Percentiles rank a stretch among this genome's conserved stretches.
phyloP scores from a whole-genome alignment of 2,797 vertebrate species.

The Phalloptychus januarius region DNA sequence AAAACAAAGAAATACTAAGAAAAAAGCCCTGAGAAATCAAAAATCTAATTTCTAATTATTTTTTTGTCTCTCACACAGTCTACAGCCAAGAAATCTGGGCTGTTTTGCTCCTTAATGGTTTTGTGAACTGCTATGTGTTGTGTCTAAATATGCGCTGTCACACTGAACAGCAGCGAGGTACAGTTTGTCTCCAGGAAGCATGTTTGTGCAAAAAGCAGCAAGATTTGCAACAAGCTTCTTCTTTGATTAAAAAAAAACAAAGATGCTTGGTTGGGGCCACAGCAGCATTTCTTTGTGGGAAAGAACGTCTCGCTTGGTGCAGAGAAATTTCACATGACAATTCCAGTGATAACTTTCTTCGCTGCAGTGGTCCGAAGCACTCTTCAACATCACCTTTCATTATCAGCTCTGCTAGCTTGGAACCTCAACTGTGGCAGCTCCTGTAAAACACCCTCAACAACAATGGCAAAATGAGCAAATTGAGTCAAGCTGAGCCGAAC shows the following conservation, averaged over 20 bases:
- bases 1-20: neutral
- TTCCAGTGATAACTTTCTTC: neutral
- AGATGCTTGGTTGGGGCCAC: neutral
- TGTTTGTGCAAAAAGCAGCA: neutral
- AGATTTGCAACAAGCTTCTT: neutral
- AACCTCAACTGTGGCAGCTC: neutral
- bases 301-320: neutral
- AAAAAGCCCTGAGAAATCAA: neutral
- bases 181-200: neutral
- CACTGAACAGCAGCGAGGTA: neutral
- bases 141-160: neutral
- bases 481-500: neutral
- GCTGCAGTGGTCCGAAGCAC: neutral
- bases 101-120: neutral
- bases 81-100: neutral
- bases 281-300: neutral
- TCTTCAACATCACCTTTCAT: conserved; percentile 6
- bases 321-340: neutral
- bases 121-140: neutral
- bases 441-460: neutral
- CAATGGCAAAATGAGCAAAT: neutral
- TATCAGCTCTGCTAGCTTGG: conserved; percentile 6
- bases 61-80: neutral
- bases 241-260: neutral
- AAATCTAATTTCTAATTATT: neutral